Percentiles rank a stretch among this genome's conserved stretches.
These are phyloP conservation scores for Archivesica marissinica DNA, from an alignment of 1,140 invertebrate species.

Conservation along the genomic window DNA sequence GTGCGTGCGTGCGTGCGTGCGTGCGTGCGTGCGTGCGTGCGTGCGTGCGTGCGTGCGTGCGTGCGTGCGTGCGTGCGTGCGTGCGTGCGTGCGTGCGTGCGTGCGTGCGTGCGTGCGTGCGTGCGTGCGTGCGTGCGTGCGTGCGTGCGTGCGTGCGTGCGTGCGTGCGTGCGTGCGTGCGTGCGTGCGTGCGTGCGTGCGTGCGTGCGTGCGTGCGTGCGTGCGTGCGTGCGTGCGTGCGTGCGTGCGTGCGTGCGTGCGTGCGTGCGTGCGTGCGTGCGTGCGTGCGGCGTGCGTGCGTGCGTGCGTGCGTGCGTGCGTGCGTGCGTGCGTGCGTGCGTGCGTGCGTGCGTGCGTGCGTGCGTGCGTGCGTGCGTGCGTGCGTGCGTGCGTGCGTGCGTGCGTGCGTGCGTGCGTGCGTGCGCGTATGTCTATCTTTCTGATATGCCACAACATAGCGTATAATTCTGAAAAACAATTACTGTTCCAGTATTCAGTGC, in stretches of 20 bases:
- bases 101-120: too few relatives aligned
- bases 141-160: background rate
- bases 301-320: background rate
- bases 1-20: conserved; percentile 3
- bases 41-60: background rate
- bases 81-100: too few relatives aligned
- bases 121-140: background rate
- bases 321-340: conserved; percentile 37
- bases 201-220: background rate
- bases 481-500: too few relatives aligned
- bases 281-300: conserved; percentile 5
- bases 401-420: too few relatives aligned
- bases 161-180: too few relatives aligned
- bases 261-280: conserved; percentile 34
- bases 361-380: background rate
- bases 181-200: too few relatives aligned
- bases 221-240: background rate
- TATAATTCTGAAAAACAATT: too few relatives aligned
- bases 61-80: background rate
- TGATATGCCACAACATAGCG: too few relatives aligned
- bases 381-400: too few relatives aligned
- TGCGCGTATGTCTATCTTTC: too few relatives aligned
- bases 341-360: background rate
- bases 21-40: conserved; percentile 25
- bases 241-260: background rate